Percentiles rank a stretch among this genome's conserved stretches.
Evolutionary conservation across 2,113 vertebrate genomes (phyloP).

Genomic region (Saccopteryx bilineata): DNA sequence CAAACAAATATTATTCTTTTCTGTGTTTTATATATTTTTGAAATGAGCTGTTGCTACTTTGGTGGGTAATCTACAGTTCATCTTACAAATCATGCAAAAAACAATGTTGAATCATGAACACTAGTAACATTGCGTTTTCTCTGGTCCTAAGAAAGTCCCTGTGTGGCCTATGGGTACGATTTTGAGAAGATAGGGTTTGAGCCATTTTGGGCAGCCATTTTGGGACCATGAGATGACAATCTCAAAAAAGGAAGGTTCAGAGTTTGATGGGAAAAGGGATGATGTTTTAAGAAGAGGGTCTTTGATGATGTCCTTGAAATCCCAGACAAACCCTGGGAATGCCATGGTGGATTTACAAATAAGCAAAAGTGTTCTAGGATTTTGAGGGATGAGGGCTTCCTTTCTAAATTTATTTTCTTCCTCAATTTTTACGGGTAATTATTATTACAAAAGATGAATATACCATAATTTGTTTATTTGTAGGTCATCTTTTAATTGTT

Average conservation of each 20-base stretch:
- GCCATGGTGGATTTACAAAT: neutral
- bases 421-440: neutral
- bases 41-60: conserved; percentile 12
- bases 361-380: neutral
- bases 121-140: neutral
- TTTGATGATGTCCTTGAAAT: neutral
- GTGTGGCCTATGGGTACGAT: neutral
- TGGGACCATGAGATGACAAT: neutral
- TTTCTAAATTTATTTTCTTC: conserved; percentile 4
- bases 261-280: neutral
- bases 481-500: neutral
- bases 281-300: neutral
- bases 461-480: neutral
- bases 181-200: neutral
- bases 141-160: neutral
- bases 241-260: neutral
- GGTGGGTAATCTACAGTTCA: neutral
- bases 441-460: neutral
- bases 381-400: neutral
- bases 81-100: neutral
- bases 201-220: neutral
- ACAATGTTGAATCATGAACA: neutral
- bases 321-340: neutral
- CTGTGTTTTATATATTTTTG: neutral
- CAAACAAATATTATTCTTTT: conserved; percentile 27